Base-by-base conservation (phyloP, 2,888 invertebrate species). In the Tenthredo scrophulariae region DNA sequence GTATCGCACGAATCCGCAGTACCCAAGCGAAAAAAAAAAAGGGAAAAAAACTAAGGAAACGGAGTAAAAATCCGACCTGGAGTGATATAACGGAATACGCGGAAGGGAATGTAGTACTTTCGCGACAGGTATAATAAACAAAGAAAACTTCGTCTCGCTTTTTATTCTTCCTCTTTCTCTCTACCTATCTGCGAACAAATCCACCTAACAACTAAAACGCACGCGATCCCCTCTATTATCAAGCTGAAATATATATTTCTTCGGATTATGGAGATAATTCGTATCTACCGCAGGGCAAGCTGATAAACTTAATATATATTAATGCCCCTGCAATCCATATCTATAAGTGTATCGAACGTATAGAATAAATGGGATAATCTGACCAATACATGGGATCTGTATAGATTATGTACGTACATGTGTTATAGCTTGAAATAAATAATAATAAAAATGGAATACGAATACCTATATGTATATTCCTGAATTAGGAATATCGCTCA, bases 261-360 rank as follows among this genome's bases (percentile, higher is more conserved):
- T 54, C 29, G 50, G 50, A 50, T 77, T 77, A 77, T 50, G 13
- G 77, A 50, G 77, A 77, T 77, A 77, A 77, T 77, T 77, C 77
- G 77, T 77, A 77, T 74, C 37, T 77, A 37, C 33, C 54, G 15
- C 13, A n/a, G 50, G 29, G 22, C 54, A 15, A 40, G 77, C 77
- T 77, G 77, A 77, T 77, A 54, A 77, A 50, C 46, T 50, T 77
- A 77, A 77, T 77, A 77, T 77, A 77, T 77, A 75, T 46, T 46
- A 46, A 46, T 46, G 46, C 43, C 7, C 22, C 15, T 46, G 46
- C 15, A 70, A 46, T 75, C 46, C 26, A 26, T 72, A 72, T 18
- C 18, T 72, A 37, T 72, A 72, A n/a, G n/a, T n/a, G n/a, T 54
- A 54, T 54, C 54, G 54, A 29, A 72, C 37, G 40, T 33, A 40